Percentiles rank a stretch among this genome's conserved stretches.
These are phyloP conservation scores for Ecliptopera silaceata DNA, from an alignment of 2,888 invertebrate genomes.

Conservation along the genomic window DNA sequence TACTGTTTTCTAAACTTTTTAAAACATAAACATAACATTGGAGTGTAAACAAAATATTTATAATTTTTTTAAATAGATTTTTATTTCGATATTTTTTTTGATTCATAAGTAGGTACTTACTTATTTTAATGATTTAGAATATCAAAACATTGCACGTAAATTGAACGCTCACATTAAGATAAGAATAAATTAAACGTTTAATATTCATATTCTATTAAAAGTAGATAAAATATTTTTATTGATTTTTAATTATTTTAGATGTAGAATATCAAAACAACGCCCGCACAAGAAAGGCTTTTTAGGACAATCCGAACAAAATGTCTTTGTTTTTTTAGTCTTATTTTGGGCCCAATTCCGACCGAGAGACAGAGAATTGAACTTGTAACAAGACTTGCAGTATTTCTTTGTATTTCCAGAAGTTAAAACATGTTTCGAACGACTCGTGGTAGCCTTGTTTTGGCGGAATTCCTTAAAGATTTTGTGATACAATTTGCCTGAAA, in stretches of 20 bases:
- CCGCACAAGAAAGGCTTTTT: neutral
- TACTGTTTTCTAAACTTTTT: no score
- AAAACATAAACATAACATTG: no score
- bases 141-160: no score
- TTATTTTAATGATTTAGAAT: no score
- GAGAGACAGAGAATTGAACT: neutral
- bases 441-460: neutral
- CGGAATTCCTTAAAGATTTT: neutral
- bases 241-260: neutral
- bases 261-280: neutral
- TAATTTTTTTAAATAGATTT: no score
- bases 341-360: neutral
- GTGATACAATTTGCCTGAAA: neutral
- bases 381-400: slow-evolving; percentile 1
- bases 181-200: no score
- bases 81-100: no score
- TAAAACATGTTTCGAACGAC: neutral
- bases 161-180: no score
- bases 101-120: no score
- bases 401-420: neutral
- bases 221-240: no score
- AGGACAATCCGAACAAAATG: neutral
- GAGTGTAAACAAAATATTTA: no score
- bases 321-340: neutral
- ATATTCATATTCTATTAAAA: no score